These are phyloP conservation scores for Dynastes maya DNA, from an alignment of 2,888 invertebrate genomes.

Conservation along the genomic window DNA sequence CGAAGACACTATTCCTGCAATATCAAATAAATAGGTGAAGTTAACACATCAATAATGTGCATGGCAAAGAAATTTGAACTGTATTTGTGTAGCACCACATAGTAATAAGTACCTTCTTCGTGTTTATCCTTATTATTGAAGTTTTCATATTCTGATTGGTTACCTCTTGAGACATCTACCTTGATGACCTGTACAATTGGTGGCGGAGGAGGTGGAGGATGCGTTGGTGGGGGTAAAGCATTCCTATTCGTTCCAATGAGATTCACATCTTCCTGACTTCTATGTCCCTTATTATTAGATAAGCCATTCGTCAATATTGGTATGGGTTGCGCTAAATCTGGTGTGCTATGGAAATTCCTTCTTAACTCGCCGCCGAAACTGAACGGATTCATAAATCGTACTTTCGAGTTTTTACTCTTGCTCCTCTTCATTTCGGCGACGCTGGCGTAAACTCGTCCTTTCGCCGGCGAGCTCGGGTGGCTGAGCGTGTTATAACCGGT, in stretches of 20 bases:
- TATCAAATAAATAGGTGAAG: slow-evolving; percentile 54
- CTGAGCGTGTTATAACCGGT: slow-evolving; percentile 75
- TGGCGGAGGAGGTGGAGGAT: slow-evolving; percentile 87
- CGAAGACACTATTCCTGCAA: slow-evolving; percentile 81
- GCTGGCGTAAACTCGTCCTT: slow-evolving; percentile 87
- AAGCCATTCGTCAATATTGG: slow-evolving; percentile 56
- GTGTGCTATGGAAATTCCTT: slow-evolving; percentile 92
- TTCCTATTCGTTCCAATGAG: slow-evolving; percentile 63
- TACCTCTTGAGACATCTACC: slow-evolving; percentile 73
- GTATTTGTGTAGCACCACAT: background rate
- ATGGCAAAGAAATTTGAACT: slow-evolving; percentile 49
- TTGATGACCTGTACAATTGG: slow-evolving; percentile 79
- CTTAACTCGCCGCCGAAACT: slow-evolving; percentile 75
- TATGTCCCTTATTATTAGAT: slow-evolving; percentile 72
- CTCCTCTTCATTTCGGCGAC: slow-evolving; percentile 96
- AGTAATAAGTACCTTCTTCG: slow-evolving; percentile 63
- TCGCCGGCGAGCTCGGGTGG: slow-evolving; percentile 79
- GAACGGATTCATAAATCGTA: slow-evolving; percentile 71
- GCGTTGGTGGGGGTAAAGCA: slow-evolving; percentile 84
- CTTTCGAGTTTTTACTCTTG: slow-evolving; percentile 75
- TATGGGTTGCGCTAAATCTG: slow-evolving; percentile 79
- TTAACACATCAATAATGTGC: too few species aligned
- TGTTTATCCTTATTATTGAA: slow-evolving; percentile 62
- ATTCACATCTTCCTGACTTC: slow-evolving; percentile 82
- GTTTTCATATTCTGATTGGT: slow-evolving; percentile 64